Conservation (phyloP, 2,888 invertebrate species). For the Ophonus ardosiacus region DNA sequence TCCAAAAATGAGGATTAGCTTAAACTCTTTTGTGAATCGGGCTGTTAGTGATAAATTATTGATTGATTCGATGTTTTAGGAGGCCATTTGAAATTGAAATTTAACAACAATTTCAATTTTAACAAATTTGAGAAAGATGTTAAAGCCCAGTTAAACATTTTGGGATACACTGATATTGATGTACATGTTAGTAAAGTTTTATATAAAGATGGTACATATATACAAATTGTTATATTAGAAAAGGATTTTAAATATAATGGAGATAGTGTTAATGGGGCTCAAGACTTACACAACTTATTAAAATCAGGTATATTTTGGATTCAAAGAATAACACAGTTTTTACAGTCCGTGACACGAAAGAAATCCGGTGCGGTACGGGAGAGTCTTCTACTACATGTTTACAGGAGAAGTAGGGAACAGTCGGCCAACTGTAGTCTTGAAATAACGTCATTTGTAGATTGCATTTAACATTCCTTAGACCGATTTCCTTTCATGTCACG, state of each 20-base stretch:
- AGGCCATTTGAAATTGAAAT: slow-evolving; percentile 45
- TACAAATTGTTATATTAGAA: slow-evolving; percentile 58
- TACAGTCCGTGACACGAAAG: no score
- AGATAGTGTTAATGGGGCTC: slow-evolving; percentile 32
- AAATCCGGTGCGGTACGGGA: no score
- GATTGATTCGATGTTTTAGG: slow-evolving; percentile 38
- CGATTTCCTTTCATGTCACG: no score
- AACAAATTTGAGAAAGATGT: slow-evolving; percentile 30
- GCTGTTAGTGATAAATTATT: background rate
- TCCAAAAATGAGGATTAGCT: no score
- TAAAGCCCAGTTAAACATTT: slow-evolving; percentile 23
- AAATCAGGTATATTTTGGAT: background rate
- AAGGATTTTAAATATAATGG: slow-evolving; percentile 53
- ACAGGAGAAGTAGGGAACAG: no score
- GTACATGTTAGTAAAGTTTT: slow-evolving; percentile 44
- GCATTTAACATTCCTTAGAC: no score
- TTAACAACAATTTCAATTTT: slow-evolving; percentile 47
- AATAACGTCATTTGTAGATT: no score
- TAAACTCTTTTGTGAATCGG: no score
- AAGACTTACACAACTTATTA: background rate
- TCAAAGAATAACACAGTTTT: background rate
- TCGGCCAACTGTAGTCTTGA: no score
- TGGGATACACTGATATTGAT: slow-evolving; percentile 29
- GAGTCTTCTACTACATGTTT: no score
- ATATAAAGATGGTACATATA: slow-evolving; percentile 25